Evolutionary conservation across 1,140 invertebrate genomes (phyloP).

Genomic region (Anadara kagoshimensis): DNA sequence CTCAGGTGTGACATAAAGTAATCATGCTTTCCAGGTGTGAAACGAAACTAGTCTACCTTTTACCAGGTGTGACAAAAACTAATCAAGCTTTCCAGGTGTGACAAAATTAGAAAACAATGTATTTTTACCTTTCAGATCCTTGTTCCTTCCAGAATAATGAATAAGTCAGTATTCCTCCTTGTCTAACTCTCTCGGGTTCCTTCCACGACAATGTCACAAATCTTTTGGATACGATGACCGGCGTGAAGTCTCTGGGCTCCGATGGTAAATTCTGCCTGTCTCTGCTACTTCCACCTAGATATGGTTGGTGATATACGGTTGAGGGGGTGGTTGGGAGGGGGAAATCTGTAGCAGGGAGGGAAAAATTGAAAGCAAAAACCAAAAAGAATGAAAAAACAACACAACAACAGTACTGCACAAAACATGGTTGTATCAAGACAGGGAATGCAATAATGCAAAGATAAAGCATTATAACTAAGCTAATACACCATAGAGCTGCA

Average conservation of each 20-base stretch:
- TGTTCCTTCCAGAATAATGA: conserved; percentile 88
- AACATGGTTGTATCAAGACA: no score
- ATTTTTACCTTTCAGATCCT: conserved; percentile 82
- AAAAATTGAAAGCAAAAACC: conserved; percentile 21
- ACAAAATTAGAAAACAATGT: no score
- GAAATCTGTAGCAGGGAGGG: conserved; percentile 42
- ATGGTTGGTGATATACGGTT: conserved; percentile 42
- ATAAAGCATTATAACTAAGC: no score
- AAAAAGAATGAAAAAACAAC: conserved; percentile 25
- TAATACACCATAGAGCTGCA: no score
- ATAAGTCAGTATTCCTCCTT: conserved; percentile 82
- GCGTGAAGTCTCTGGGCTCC: conserved; percentile 83
- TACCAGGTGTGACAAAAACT: no score
- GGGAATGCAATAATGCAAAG: no score
- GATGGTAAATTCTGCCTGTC: conserved; percentile 76
- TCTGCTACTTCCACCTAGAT: conserved; percentile 51
- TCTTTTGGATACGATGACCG: conserved; percentile 84
- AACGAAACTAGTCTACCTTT: no score
- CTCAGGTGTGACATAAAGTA: no score
- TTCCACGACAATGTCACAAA: conserved; percentile 91
- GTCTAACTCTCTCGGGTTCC: conserved; percentile 77
- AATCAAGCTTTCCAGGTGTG: no score
- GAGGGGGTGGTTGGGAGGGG: conserved; percentile 51
- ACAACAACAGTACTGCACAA: no score
- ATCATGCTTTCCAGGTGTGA: no score